A percentile compares a stretch with the other conserved stretches of the same genome.
Conservation (phyloP, 1,140 invertebrate species). For the Stenopsyche tienmushanensis region DNA sequence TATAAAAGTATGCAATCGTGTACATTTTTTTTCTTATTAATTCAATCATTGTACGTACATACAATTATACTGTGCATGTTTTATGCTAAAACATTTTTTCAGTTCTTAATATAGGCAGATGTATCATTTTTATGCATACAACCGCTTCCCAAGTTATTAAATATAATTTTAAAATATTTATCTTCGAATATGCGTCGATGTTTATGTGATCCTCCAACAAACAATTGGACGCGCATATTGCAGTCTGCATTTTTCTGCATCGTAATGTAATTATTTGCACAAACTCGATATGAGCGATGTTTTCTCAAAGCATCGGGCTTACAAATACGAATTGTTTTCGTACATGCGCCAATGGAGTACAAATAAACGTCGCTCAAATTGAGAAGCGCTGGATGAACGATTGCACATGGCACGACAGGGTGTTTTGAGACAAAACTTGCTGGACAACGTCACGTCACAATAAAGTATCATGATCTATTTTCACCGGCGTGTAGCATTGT, state of each 20-base stretch:
- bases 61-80: background rate
- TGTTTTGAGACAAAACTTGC: conserved; percentile 23
- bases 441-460: conserved; percentile 30
- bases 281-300: no score
- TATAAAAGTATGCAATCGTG: background rate
- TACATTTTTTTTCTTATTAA: background rate
- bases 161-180: no score
- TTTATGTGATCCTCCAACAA: no score
- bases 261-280: no score
- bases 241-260: conserved; percentile 2
- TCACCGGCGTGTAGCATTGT: conserved; percentile 10
- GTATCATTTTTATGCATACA: no score
- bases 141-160: no score
- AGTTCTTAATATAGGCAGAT: no score
- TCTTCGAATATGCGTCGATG: background rate
- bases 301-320: background rate
- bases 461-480: conserved; percentile 21
- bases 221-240: background rate
- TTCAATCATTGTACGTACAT: background rate
- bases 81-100: no score
- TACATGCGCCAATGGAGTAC: no score
- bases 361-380: no score
- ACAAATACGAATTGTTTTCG: background rate
- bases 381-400: conserved; percentile 6
- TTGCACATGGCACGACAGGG: conserved; percentile 6